A percentile compares a stretch with the other conserved stretches of the same genome.
Conservation (phyloP, 2,113 vertebrate species). For the Mungos mungo region DNA sequence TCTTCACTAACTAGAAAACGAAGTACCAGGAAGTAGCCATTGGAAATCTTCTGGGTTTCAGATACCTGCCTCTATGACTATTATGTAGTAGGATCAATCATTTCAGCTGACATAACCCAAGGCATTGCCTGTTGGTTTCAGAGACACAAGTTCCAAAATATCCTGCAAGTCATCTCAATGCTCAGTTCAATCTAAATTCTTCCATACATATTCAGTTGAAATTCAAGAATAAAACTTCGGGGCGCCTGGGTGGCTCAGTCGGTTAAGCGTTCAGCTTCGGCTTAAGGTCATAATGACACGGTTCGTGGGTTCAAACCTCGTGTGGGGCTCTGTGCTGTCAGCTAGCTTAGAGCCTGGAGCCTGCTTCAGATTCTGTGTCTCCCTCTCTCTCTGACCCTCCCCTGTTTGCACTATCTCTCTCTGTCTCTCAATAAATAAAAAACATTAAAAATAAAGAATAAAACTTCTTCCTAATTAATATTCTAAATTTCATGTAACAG, state of each 20-base stretch:
- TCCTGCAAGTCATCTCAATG: not conserved
- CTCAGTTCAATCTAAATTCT: not conserved
- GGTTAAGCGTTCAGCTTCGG: too few species aligned
- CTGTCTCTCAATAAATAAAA: too few species aligned
- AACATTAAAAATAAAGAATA: not conserved
- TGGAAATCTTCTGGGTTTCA: not conserved
- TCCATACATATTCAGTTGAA: not conserved
- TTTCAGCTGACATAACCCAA: not conserved
- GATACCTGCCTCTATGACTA: not conserved
- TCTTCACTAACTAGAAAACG: not conserved
- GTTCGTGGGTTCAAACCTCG: too few species aligned
- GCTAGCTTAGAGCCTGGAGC: too few species aligned
- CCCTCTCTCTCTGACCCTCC: too few species aligned
- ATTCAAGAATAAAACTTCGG: not conserved
- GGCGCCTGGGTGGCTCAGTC: too few species aligned
- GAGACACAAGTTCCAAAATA: not conserved
- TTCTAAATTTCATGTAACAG: not conserved
- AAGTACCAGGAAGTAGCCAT: not conserved
- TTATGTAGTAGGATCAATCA: not conserved
- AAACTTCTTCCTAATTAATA: not conserved
- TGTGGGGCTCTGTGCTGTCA: too few species aligned
- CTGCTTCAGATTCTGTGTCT: too few species aligned
- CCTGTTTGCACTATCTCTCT: too few species aligned
- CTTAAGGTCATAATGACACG: too few species aligned
- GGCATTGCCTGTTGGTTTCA: not conserved